Evolutionary conservation across 2,888 invertebrate genomes (phyloP).

Genomic region (Sisyra nigra): DNA sequence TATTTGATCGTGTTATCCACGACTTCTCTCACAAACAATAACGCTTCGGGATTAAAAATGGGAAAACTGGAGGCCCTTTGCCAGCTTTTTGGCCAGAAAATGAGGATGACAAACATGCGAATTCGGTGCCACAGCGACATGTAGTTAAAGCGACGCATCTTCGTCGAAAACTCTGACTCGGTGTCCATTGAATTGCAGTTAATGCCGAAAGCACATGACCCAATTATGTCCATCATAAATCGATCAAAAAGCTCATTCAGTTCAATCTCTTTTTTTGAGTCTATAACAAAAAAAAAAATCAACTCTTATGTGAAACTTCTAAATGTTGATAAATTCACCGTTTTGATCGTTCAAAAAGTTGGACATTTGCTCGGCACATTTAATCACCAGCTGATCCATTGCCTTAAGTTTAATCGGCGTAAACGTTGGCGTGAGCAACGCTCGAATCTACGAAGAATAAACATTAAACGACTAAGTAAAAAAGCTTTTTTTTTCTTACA

Average conservation of each 20-base stretch:
- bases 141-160: conserved; percentile 3
- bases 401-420: conserved; percentile 28
- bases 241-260: conserved; percentile 26
- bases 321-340: conserved; percentile 4
- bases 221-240: conserved; percentile 33
- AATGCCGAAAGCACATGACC: conserved; percentile 30
- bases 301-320: background rate
- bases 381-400: conserved; percentile 22
- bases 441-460: conserved; percentile 13
- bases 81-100: conserved; percentile 1
- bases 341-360: conserved; percentile 14
- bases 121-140: background rate
- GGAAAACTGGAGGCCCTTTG: conserved; percentile 9
- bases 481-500: too few relatives aligned
- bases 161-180: conserved; percentile 21
- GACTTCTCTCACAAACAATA: background rate
- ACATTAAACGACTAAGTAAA: too few relatives aligned
- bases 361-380: conserved; percentile 18
- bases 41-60: background rate
- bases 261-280: conserved; percentile 19
- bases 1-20: conserved; percentile 14
- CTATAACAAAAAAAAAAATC: conserved; percentile 10
- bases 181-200: conserved; percentile 27
- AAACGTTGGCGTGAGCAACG: conserved; percentile 26
- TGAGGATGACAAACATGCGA: background rate